Evolutionary conservation across 2,888 invertebrate species (phyloP), one percentile per base, ranked within the genome.

Genomic region (Sussaba pulchella): DNA sequence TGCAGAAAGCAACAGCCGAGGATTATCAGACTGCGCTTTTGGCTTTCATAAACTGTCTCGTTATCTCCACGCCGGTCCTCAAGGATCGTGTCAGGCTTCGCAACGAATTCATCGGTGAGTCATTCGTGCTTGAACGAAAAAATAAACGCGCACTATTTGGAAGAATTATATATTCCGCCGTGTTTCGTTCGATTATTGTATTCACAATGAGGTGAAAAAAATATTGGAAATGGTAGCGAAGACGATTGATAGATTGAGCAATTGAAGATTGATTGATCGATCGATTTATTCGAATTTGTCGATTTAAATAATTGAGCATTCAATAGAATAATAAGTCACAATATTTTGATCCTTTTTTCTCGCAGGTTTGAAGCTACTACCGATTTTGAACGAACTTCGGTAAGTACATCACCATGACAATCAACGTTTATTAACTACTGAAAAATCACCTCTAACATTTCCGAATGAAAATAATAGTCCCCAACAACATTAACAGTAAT

Each of bases 31-130:
- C 97, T 10, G 97, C 98, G 5, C 93, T 99, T 86, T 94, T 99
- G 90, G 98, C 98, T 74, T 98, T 99, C 93, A 95, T 99, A 93
- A 99, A 99, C 94, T 98, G 98, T 92, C 95, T 98, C 91, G 97
- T 99, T 92, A 97, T 98, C 90, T 97, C 98, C 19, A 97, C 97
- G 10, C 95, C 97, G 59, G 94, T 96, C 78, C 94, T 98, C 83
- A 96, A 97, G 85, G 98, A 98, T 90, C 94, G 99, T 88, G 96
- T 96, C 84, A 94, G 97, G 85, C 95, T 98, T 84, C 94, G 99
- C 88, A 98, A 98, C 91, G 99, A 99, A 94, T 98, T 99, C 92
- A 97, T 98, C 90, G 98, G 99, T 98, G 92, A 95, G 94, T 91
- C 50, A 43, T 47, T n/a, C 4, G 45, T 19, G 8, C 21, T 2